Evolutionary conservation across 2,113 vertebrate genomes (phyloP).

Genomic region (Lophotis ruficrista): DNA sequence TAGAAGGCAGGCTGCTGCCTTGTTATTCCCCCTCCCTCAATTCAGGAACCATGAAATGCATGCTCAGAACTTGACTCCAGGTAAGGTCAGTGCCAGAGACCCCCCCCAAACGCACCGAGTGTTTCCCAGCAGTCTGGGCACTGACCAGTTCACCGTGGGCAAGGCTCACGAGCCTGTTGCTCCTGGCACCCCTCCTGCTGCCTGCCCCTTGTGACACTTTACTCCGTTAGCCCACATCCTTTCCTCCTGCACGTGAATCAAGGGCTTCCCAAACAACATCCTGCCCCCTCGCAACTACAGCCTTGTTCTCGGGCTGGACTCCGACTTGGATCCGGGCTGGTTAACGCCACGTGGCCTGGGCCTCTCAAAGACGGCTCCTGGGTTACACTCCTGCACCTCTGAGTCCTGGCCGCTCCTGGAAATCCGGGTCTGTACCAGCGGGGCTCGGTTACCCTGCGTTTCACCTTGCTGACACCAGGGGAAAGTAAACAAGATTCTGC

Average conservation of each 20-base stretch:
- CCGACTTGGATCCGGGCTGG: not conserved
- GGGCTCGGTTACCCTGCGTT: not conserved
- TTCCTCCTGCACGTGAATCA: not conserved
- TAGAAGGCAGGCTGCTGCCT: not conserved
- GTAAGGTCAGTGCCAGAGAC: not conserved
- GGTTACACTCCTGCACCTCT: accelerated
- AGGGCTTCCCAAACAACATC: not conserved
- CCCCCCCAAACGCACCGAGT: not conserved
- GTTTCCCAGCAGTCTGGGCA: not conserved
- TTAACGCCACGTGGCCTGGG: not conserved
- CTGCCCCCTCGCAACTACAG: not conserved
- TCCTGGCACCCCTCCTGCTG: not conserved
- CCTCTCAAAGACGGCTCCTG: not conserved
- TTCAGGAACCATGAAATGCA: not conserved
- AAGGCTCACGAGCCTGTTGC: not conserved
- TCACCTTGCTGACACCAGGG: slow-evolving; percentile 17
- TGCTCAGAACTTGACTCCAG: not conserved
- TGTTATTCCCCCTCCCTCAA: not conserved
- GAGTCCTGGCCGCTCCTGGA: not conserved
- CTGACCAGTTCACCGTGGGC: too few species aligned
- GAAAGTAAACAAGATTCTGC: slow-evolving; percentile 56
- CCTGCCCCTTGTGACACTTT: not conserved
- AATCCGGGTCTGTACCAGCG: not conserved
- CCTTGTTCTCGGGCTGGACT: not conserved
- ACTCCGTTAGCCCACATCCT: not conserved